Conservation (phyloP, 2,113 vertebrate genomes). For the Heterotilapia buettikoferi region DNA sequence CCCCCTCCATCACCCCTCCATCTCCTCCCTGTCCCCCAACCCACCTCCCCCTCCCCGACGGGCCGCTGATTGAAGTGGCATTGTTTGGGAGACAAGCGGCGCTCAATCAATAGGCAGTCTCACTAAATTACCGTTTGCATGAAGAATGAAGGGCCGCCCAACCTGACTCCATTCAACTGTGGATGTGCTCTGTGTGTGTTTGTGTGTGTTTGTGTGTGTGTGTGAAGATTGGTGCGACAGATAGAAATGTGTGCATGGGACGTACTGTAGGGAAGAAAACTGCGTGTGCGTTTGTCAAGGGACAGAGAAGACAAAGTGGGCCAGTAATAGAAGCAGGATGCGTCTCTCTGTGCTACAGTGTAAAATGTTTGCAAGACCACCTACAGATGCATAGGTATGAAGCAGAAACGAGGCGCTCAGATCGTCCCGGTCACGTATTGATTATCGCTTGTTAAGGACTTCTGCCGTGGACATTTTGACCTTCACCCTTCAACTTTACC, state of each 20-base stretch:
- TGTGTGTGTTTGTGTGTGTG: neutral
- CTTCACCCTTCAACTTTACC: slow-evolving; percentile 54
- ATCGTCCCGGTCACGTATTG: slow-evolving; percentile 41
- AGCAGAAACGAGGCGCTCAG: neutral
- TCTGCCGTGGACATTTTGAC: slow-evolving; percentile 28
- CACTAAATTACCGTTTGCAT: slow-evolving; percentile 78
- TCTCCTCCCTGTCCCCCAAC: neutral
- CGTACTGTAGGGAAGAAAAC: slow-evolving; percentile 6
- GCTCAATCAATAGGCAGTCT: slow-evolving; percentile 78
- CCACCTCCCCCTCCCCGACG: slow-evolving; percentile 3
- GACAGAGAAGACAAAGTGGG: slow-evolving; percentile 65
- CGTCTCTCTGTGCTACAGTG: neutral
- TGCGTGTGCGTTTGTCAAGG: slow-evolving; percentile 33
- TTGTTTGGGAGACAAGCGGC: slow-evolving; percentile 81
- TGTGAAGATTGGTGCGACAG: slow-evolving; percentile 32
- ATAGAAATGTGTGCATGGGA: slow-evolving; percentile 33
- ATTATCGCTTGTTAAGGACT: slow-evolving; percentile 63
- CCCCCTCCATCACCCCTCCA: neutral
- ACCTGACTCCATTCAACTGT: slow-evolving; percentile 92
- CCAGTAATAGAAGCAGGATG: slow-evolving; percentile 47
- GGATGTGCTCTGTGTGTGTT: slow-evolving; percentile 4
- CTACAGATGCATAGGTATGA: slow-evolving; percentile 26
- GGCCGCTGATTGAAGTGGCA: slow-evolving; percentile 78
- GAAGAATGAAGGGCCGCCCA: slow-evolving; percentile 81
- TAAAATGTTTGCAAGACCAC: slow-evolving; percentile 47